Conservation (phyloP, 1,140 invertebrate genomes). For the Vanessa atalanta region DNA sequence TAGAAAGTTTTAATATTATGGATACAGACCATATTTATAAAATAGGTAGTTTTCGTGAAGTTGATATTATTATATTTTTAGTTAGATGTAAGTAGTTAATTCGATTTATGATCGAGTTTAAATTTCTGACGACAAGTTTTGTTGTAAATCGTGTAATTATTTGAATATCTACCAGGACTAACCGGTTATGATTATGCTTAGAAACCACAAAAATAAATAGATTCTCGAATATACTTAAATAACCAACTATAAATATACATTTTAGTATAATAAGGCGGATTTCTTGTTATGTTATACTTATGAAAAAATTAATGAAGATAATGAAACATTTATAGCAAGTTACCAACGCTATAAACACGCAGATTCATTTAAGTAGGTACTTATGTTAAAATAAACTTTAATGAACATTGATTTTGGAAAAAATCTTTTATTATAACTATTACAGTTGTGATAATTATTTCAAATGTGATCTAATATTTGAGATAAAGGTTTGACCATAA, state of each 20-base stretch:
- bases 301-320: not conserved
- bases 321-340: constrained; percentile 1
- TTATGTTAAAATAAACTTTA: constrained; percentile 9
- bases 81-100: not conserved
- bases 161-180: not conserved
- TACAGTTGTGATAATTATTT: not conserved
- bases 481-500: constrained; percentile 21
- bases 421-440: not conserved
- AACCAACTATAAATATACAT: not conserved
- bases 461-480: not conserved
- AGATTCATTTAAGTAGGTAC: constrained; percentile 1
- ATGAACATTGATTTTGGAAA: not conserved
- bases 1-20: not conserved
- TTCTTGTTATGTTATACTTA: not conserved
- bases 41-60: too few species aligned
- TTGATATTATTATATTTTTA: not conserved
- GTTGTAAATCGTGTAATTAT: not conserved
- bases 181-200: constrained; percentile 5
- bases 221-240: not conserved
- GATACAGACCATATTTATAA: not conserved
- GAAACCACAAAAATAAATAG: constrained; percentile 4
- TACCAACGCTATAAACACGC: not conserved
- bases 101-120: not conserved
- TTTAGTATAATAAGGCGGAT: not conserved
- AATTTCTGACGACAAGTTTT: not conserved